Base-by-base conservation (phyloP, 2,888 invertebrate species). In the Pseudococcus jackbeardsleyi region DNA sequence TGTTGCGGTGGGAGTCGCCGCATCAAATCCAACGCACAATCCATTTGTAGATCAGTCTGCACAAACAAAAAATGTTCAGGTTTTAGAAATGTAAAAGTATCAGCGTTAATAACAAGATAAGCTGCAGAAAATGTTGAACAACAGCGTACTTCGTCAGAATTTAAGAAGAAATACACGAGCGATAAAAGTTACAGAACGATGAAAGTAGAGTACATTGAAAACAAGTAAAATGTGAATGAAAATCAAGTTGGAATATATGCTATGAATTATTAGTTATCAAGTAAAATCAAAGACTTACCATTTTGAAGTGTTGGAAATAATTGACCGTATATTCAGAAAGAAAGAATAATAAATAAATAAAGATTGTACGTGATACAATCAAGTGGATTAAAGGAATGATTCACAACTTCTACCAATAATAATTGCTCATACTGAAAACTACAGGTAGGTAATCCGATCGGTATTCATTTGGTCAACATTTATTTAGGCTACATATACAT, bases 1-100 rank as follows among this genome's bases (percentile, higher is more conserved):
- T 99, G 98, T 93, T 99, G 99, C 90, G 99, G 99, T 90, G 99
- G 99, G 92, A 99, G 93, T 91, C 99, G 95, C 91, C 99, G 94
- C 99, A 99, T 99, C 91, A 99, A 94, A 93, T 99, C 99, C 91
- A 99, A 93, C 86, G 99, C 99, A 93, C 98, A 98, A 93, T 99
- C 99, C 94, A 99, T 96, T 93, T 99, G 98, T 92, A 97, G 96
- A 92, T 98, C 98, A 92, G 96, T 96, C 97, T 97, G 92, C 89
- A 93, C 93, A 19, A 42, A 50, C 48, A 50, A 50, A 50, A 15
- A 50, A 2, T 15, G 15, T 12, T 50, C 3, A 9, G 48, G 15
- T 11, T 50, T 9, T 42, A 50, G 19, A 64, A 64, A 68, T 12
- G 17, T 8, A 42, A 1, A 33, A 3, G 26, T 42, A 42, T 42